Conservation (phyloP, 2,113 vertebrate species). For the Mustelus asterias region DNA sequence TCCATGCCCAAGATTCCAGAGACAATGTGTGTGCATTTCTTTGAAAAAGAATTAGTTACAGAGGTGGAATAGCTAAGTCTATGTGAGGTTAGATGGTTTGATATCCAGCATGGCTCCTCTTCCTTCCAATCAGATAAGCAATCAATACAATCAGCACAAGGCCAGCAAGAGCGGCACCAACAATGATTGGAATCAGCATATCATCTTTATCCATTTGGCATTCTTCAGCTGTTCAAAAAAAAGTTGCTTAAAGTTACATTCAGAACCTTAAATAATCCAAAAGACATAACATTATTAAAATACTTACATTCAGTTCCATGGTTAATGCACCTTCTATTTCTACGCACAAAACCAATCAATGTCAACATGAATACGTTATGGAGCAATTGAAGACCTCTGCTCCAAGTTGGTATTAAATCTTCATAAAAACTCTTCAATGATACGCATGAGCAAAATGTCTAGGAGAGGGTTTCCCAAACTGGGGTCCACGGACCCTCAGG, state of each 20-base stretch:
- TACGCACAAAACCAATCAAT: neutral
- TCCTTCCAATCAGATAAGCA: conserved; percentile 91
- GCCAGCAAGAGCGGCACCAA: conserved; percentile 85
- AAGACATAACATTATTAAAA: neutral
- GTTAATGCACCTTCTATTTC: neutral
- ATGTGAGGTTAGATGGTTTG: conserved; percentile 80
- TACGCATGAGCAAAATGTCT: neutral
- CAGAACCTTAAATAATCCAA: neutral
- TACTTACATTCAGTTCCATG: neutral
- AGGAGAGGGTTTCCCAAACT: too few relatives aligned
- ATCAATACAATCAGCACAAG: conserved; percentile 88
- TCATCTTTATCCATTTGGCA: conserved; percentile 81
- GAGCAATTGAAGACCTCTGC: neutral
- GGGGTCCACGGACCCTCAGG: too few relatives aligned
- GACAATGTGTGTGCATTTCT: conserved; percentile 42
- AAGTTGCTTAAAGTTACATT: neutral
- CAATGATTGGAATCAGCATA: conserved; percentile 93
- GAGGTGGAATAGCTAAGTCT: conserved; percentile 48
- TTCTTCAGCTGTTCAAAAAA: conserved; percentile 69
- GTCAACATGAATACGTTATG: neutral
- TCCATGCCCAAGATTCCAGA: conserved; percentile 42
- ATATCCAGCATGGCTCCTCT: conserved; percentile 94
- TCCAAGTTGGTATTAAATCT: neutral
- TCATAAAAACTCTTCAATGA: neutral
- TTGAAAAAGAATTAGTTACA: conserved; percentile 53